A percentile compares a stretch with the other conserved stretches of the same genome.
phyloP scores from a whole-genome alignment of 35 echinoderm and acorn worm species.

The Stichopus chloronotus region DNA sequence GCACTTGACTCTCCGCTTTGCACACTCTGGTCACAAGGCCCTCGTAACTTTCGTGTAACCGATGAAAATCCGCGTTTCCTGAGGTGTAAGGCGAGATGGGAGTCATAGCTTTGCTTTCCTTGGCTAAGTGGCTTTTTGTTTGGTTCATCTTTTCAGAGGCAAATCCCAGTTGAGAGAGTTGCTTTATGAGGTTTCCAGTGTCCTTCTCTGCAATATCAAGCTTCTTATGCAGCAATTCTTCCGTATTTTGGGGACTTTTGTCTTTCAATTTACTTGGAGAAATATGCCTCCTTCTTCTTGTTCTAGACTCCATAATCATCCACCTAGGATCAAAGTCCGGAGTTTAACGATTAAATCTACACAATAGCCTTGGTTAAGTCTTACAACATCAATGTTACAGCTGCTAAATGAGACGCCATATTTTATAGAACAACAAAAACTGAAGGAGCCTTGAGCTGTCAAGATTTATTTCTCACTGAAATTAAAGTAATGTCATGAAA shows the following conservation, averaged over 20 bases:
- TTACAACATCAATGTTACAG: too few relatives aligned
- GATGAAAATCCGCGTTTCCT: conserved; percentile 43
- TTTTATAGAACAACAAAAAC: too few relatives aligned
- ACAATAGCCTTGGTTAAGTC: too few relatives aligned
- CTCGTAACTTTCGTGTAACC: conserved; percentile 79
- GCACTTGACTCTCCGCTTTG: conserved; percentile 82
- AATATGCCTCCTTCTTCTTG: neutral
- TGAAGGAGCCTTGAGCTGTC: too few relatives aligned
- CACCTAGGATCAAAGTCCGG: too few relatives aligned
- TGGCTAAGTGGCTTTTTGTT: neutral
- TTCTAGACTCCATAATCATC: neutral
- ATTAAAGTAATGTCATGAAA: too few relatives aligned
- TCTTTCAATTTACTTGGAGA: conserved; percentile 21
- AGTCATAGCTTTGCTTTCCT: neutral
- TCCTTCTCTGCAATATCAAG: conserved; percentile 77
- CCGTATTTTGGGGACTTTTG: neutral
- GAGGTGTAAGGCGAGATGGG: conserved; percentile 63
- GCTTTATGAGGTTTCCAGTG: conserved; percentile 68
- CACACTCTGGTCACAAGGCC: conserved; percentile 75
- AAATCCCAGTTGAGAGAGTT: conserved; percentile 75
- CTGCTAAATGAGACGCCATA: too few relatives aligned
- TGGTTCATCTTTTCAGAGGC: neutral
- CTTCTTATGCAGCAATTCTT: conserved; percentile 70
- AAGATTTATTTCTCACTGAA: too few relatives aligned
- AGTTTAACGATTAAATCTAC: too few relatives aligned